Base-by-base conservation (phyloP, 2,113 vertebrate species). In the Eublepharis macularius region DNA sequence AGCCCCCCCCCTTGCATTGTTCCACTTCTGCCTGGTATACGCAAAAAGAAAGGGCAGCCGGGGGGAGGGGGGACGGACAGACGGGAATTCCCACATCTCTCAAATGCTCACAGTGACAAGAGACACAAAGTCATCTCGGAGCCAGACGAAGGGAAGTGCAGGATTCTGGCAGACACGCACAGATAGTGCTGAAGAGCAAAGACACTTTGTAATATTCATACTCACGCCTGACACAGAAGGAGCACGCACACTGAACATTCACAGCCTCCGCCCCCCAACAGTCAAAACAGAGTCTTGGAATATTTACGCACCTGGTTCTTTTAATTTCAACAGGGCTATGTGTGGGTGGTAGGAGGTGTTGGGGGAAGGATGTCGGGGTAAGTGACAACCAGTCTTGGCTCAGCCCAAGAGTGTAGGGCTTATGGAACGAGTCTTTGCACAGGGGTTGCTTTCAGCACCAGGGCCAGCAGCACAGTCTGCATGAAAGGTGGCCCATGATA, bases 341-440 rank as follows among this genome's bases (percentile, higher is more conserved):
- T 60, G 32, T 45, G 32, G 78, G 9, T 14, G 32, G 66, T n/a
- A 32, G 29, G 36, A 12, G 70, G 21, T 10, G 54, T 16, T 24
- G 41, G n/a, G 12, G 14, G 49, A 6, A n/a, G 60, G 6, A 10
- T 6, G 49, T 19, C 12, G 41, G 12, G 41, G 17, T 66, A 32
- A 43, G 63, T 45, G 24, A 76, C 29, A 2, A 36, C 36, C 47
- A 81, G 49, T 60, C 39, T 63, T 36, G 21, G 24, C 29, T 19
- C n/a, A 70, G 34, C 49, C 80, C 39, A 47, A 60, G 34, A 29
- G 32, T 41, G 45, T 39, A 43, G 51, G 29, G 60, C 49, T 72
- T 43, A 34, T 9, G 29, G 60, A 43, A 43, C 76, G 81, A 0
- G 0, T 0, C 0, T 36, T 88, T 7, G 0, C 84, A 24, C 16